Percentiles rank a stretch among this genome's conserved stretches.
Conservation (phyloP, 2,113 vertebrate species). For the crab-eating macaque (Macaca fascicularis) region DNA sequence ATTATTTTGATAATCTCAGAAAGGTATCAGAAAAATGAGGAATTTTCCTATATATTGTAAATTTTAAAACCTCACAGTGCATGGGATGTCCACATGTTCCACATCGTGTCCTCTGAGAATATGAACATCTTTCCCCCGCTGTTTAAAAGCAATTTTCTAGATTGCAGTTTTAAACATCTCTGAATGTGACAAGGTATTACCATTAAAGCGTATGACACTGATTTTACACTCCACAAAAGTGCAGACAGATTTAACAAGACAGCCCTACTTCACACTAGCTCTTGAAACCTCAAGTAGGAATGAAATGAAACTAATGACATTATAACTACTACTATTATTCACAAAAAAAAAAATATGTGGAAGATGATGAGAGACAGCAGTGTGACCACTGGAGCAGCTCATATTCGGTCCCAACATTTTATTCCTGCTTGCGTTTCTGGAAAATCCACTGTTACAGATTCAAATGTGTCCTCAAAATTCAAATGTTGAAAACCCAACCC, state of each 20-base stretch:
- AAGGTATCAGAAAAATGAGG: background rate
- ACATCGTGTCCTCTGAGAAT: background rate
- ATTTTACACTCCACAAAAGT: background rate
- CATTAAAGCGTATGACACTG: background rate
- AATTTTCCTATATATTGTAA: background rate
- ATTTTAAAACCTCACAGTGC: background rate
- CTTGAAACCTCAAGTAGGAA: background rate
- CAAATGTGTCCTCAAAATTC: background rate
- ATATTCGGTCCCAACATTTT: background rate
- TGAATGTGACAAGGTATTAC: conserved; percentile 7
- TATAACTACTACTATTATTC: background rate
- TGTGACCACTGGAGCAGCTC: background rate
- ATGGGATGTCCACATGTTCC: background rate
- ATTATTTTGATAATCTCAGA: background rate
- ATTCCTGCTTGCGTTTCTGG: background rate
- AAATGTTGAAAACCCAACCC: background rate
- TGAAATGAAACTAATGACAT: background rate
- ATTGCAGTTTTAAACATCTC: conserved; percentile 19
- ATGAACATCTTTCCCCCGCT: background rate
- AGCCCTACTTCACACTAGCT: background rate
- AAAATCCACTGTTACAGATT: background rate
- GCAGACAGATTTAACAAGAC: background rate
- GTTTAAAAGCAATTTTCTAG: conserved; percentile 52
- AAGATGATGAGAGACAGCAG: background rate
- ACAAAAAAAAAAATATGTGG: background rate